A percentile compares a stretch with the other conserved stretches of the same genome.
Conservation (phyloP, 2,113 vertebrate species). For the Vulpes ferrilata region DNA sequence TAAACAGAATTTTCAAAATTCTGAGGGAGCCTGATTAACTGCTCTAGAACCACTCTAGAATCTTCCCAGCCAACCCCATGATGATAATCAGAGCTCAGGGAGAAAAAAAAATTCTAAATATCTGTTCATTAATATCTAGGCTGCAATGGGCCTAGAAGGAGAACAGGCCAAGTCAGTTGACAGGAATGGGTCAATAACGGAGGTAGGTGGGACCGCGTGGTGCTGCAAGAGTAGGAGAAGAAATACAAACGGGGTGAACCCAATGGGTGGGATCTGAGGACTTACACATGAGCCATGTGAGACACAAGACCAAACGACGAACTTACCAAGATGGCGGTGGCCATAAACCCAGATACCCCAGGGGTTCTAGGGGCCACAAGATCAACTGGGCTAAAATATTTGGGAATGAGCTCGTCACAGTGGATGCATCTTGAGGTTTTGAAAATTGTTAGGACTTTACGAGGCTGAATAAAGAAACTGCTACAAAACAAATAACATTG, state of each 20-base stretch:
- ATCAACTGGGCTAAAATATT: background rate
- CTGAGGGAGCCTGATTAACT: background rate
- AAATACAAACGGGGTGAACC: background rate
- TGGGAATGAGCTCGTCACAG: background rate
- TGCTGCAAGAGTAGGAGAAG: background rate
- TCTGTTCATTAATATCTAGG: background rate
- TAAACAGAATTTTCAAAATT: background rate
- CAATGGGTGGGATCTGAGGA: background rate
- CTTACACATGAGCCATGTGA: background rate
- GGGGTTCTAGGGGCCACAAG: background rate
- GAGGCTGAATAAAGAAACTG: background rate
- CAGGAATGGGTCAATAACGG: background rate
- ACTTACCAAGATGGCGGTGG: background rate
- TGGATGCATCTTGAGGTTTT: background rate
- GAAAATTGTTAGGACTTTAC: conserved; percentile 4
- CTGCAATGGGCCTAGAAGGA: background rate
- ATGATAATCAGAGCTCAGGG: background rate
- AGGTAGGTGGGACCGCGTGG: background rate
- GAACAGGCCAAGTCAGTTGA: background rate
- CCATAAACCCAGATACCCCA: background rate
- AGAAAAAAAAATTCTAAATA: background rate
- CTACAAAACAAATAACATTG: background rate
- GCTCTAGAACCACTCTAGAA: background rate
- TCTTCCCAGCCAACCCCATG: background rate
- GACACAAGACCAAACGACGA: background rate